Conservation (phyloP, 2,113 vertebrate species). For the Hyperopisus bebe region DNA sequence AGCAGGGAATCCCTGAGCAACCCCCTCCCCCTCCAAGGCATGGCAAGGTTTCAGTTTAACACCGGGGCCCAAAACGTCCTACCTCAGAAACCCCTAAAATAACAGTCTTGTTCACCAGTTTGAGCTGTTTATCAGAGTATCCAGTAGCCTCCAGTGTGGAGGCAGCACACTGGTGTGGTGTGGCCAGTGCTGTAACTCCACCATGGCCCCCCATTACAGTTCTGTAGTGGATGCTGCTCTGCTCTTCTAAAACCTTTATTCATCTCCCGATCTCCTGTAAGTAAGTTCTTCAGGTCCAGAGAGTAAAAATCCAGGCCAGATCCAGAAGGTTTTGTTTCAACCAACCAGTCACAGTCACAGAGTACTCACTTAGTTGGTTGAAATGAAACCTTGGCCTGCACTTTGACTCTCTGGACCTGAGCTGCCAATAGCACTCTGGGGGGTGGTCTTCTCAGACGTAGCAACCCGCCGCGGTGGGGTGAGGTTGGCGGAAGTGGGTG, state of each 20-base stretch:
- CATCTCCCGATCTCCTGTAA: not conserved
- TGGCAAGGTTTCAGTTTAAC: no score
- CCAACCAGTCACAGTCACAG: not conserved
- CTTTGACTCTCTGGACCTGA: not conserved
- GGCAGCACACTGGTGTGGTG: no score
- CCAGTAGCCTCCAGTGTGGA: no score
- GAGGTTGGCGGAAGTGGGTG: not conserved
- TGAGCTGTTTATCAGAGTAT: no score
- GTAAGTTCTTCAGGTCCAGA: not conserved
- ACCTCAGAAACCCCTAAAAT: no score
- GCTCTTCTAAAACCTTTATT: not conserved
- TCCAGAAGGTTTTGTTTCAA: no score
- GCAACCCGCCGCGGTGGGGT: not conserved
- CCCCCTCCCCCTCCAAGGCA: not conserved
- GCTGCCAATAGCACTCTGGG: not conserved
- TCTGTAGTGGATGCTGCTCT: not conserved
- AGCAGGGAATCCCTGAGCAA: not conserved
- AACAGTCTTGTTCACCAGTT: no score
- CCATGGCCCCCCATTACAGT: not conserved
- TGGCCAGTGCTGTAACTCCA: not conserved
- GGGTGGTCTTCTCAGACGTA: not conserved
- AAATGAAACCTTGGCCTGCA: not conserved
- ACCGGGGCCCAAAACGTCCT: no score
- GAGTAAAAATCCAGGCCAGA: no score
- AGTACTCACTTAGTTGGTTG: not conserved